Evolutionary conservation across 2,113 vertebrate genomes (phyloP), one percentile per base, ranked within the genome.

Genomic region (Ciconia boyciana): DNA sequence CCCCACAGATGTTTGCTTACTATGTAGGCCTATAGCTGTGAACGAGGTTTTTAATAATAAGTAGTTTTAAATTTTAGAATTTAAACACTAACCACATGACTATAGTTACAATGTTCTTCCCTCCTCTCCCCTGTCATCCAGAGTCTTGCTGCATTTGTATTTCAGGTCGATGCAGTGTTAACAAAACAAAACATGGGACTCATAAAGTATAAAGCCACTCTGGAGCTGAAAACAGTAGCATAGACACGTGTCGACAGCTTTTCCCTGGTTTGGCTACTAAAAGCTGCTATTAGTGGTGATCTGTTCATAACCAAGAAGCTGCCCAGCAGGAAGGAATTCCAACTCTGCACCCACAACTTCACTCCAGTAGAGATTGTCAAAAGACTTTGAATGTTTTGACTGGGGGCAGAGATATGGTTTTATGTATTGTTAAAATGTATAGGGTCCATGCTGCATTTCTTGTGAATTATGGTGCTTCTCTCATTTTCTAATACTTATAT

Each of bases 1-100:
- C 93, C 94, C 96, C 97, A 98, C 97, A 98, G 97, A 96, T 96
- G 97, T 97, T 98, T 99, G 99, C 99, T 99, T 99, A 99, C 99
- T 99, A 96, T 99, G 99, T 99, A 99, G 99, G 99, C 99, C 96
- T 97, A 98, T 99, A 99, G 99, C 99, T 99, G 99, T 99, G 98
- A 99, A 98, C 97, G 96, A 98, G 97, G 97, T 98, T 99, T 99
- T 99, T 99, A 99, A 99, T 98, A 98, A 98, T 98, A 96, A 95
- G 95, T 97, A 97, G 97, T 98, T 98, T 96, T 97, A 97, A 97
- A 97, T 97, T 98, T 97, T 98, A 98, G 97, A 96, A 89, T 95
- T 98, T 97, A 95, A 98, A 98, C 97, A 98, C 97, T 98, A 98
- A 98, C 97, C 95, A 94, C 94, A 91, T 96, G 96, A 97, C 74